phyloP scores from a whole-genome alignment of 2,797 vertebrate genomes.

The Mormyrops boulengeri region DNA sequence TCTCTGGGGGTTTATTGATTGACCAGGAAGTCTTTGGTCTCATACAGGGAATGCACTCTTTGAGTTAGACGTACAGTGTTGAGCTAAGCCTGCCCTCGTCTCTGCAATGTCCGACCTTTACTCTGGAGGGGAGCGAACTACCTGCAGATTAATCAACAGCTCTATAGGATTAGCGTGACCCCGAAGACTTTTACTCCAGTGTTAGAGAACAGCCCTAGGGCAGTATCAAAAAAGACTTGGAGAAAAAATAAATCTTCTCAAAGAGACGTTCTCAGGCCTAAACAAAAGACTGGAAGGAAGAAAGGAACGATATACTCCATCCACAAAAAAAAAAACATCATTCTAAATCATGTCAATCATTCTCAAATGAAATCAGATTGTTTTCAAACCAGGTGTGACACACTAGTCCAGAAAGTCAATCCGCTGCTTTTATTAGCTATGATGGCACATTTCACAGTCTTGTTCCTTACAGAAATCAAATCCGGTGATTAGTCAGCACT shows the following conservation, averaged over 20 bases:
- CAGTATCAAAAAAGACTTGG: background rate
- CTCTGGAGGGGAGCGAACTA: conserved; percentile 18
- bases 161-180: conserved; percentile 29
- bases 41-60: conserved; percentile 1
- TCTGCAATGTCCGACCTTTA: conserved; percentile 17
- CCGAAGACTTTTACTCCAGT: background rate
- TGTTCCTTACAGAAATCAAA: conserved; percentile 66
- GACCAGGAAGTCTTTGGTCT: conserved; percentile 23
- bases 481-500: conserved; percentile 70
- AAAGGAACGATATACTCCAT: background rate
- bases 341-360: conserved; percentile 18
- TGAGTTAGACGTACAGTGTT: background rate
- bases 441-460: conserved; percentile 66
- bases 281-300: conserved; percentile 15
- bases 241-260: conserved; percentile 15
- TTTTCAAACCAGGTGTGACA: conserved; percentile 43
- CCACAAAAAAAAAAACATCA: background rate
- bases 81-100: conserved; percentile 2
- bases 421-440: conserved; percentile 70
- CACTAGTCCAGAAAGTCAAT: conserved; percentile 30
- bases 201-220: background rate
- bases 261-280: conserved; percentile 3
- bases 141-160: conserved; percentile 31
- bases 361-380: conserved; percentile 50
- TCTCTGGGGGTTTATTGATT: conserved; percentile 27